A percentile compares a stretch with the other conserved stretches of the same genome.
These are phyloP conservation scores for Cetonia aurata DNA, from an alignment of 2,888 invertebrate species.

Conservation along the genomic window DNA sequence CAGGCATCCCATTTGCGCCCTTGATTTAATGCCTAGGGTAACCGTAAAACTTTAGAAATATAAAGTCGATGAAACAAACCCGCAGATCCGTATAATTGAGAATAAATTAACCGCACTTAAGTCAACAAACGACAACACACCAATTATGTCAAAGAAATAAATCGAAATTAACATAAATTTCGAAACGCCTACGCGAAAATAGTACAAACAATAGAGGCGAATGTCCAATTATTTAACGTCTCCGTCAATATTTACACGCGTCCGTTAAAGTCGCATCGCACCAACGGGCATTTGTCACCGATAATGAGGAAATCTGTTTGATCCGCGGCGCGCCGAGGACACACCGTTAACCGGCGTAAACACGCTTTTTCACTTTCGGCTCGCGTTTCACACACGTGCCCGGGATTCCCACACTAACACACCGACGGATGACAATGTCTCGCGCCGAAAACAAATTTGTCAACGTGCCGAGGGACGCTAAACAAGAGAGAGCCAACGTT, in stretches of 20 bases:
- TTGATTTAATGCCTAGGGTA: too few species aligned
- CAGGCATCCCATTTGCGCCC: too few species aligned
- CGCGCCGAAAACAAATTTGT: constrained; percentile 62
- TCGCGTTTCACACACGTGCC: constrained; percentile 26
- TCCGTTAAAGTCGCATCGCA: constrained; percentile 48
- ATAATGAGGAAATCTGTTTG: constrained; percentile 52
- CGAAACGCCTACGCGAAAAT: constrained; percentile 8
- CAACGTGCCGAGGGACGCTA: constrained; percentile 56
- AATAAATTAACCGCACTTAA: too few species aligned
- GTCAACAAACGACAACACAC: too few species aligned
- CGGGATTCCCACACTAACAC: constrained; percentile 43
- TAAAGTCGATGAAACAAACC: too few species aligned
- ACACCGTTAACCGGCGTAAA: constrained; percentile 48
- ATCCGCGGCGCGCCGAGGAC: constrained; percentile 45
- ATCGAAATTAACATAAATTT: too few species aligned
- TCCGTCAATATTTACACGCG: constrained; percentile 49
- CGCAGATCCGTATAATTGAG: too few species aligned
- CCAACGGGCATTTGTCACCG: constrained; percentile 49
- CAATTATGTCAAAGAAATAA: too few species aligned
- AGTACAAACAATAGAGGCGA: constrained; percentile 42
- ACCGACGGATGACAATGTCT: constrained; percentile 48
- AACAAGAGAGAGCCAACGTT: constrained; percentile 10
- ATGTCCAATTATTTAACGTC: constrained; percentile 48
- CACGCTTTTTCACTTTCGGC: constrained; percentile 48
- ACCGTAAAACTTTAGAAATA: too few species aligned